phyloP scores from a whole-genome alignment of 2,113 vertebrate genomes.

The Colossoma macropomum region DNA sequence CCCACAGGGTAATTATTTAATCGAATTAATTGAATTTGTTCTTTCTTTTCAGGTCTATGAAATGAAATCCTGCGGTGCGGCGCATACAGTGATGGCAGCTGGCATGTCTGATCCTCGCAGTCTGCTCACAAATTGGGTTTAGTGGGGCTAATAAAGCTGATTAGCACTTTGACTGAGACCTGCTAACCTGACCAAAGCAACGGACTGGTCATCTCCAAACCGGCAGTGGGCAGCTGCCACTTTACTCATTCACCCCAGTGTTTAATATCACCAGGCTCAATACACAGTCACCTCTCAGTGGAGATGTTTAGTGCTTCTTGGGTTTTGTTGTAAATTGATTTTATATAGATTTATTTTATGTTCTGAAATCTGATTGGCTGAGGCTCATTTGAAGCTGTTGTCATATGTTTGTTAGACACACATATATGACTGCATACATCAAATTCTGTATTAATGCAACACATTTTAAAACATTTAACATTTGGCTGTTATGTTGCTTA shows the following conservation, averaged over 20 bases:
- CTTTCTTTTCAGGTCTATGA: constrained; percentile 23
- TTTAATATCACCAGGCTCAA: neutral
- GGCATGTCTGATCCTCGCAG: constrained; percentile 86
- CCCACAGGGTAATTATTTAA: constrained; percentile 67
- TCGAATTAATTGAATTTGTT: constrained; percentile 68
- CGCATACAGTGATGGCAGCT: constrained; percentile 82
- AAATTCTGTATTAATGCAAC: no score
- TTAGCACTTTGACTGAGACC: constrained; percentile 82
- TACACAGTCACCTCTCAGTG: neutral
- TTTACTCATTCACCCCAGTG: neutral
- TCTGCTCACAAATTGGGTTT: constrained; percentile 88
- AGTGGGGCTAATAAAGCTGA: constrained; percentile 90
- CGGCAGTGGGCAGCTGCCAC: neutral
- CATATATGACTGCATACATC: no score
- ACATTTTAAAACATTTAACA: no score
- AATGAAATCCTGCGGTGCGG: constrained; percentile 18
- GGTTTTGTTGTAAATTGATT: no score
- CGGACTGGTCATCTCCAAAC: neutral
- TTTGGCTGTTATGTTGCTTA: no score
- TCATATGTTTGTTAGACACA: no score
- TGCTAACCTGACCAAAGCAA: constrained; percentile 77
- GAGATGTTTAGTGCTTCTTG: neutral
- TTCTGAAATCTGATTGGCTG: no score
- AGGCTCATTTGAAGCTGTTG: no score
- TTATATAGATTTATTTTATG: no score